phyloP scores from a whole-genome alignment of 2,888 invertebrate genomes.

The Epirrita christyi region DNA sequence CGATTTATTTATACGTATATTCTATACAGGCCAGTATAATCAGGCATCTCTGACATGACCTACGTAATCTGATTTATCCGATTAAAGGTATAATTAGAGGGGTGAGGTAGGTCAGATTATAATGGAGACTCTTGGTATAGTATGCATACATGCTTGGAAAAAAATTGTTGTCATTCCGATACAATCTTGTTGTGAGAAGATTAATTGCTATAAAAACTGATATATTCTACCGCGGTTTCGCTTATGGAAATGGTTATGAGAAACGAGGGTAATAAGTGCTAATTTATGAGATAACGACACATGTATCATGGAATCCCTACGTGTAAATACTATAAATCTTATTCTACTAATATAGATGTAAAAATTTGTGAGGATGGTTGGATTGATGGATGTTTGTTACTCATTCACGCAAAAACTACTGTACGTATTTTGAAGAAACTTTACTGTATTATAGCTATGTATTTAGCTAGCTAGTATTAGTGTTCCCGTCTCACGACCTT shows the following conservation, averaged over 20 bases:
- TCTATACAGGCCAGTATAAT: constrained; percentile 45
- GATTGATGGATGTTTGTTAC: too few relatives aligned
- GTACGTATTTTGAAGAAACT: too few relatives aligned
- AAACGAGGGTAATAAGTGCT: constrained; percentile 5
- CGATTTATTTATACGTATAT: constrained; percentile 48
- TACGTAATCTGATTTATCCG: constrained; percentile 16
- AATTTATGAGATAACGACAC: too few relatives aligned
- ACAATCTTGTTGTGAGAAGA: constrained; percentile 45
- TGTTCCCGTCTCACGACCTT: too few relatives aligned
- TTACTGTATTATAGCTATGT: too few relatives aligned
- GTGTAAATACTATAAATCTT: too few relatives aligned
- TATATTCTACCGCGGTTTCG: constrained; percentile 24
- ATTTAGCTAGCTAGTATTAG: too few relatives aligned
- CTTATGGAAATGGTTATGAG: constrained; percentile 30
- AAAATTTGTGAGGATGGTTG: too few relatives aligned
- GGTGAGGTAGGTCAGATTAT: constrained; percentile 35
- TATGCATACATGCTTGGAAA: too few relatives aligned
- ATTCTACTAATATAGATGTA: too few relatives aligned
- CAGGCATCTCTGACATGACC: constrained; percentile 43
- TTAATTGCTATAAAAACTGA: constrained; percentile 40
- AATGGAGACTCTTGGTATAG: constrained; percentile 37
- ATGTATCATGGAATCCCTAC: too few relatives aligned
- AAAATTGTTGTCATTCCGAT: constrained; percentile 43
- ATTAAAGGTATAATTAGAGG: constrained; percentile 6
- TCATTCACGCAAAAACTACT: too few relatives aligned